phyloP scores from a whole-genome alignment of 2,113 vertebrate species.

The Gambusia affinis region DNA sequence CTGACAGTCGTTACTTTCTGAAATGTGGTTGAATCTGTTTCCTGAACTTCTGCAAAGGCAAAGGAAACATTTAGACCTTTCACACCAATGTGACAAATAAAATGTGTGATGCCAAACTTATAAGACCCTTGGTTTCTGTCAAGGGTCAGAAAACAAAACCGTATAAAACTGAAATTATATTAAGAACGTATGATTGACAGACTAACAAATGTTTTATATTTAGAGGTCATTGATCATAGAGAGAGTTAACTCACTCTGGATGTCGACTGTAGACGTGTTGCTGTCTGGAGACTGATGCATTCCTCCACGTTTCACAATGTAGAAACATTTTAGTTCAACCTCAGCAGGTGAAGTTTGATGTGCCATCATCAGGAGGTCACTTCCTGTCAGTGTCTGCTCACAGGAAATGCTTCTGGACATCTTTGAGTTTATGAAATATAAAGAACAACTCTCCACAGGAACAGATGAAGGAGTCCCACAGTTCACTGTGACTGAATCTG shows the following conservation, averaged over 20 bases:
- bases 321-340: conserved; percentile 32
- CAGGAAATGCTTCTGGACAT: background rate
- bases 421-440: background rate
- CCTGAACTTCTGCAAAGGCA: background rate
- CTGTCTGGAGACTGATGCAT: conserved; percentile 3
- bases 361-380: conserved; percentile 3
- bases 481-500: background rate
- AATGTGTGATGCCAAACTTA: background rate
- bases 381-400: conserved; percentile 6
- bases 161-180: background rate
- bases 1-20: background rate
- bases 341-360: conserved; percentile 10
- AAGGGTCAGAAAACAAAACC: background rate
- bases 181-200: background rate
- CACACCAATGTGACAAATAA: background rate
- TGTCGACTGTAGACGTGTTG: background rate
- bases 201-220: background rate
- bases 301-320: background rate
- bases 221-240: background rate
- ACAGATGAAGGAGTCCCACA: conserved; percentile 31
- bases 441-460: conserved; percentile 8
- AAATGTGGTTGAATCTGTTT: background rate
- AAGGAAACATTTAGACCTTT: background rate
- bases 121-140: background rate
- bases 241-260: conserved; percentile 20